Evolutionary conservation across 2,797 vertebrate genomes (phyloP), one percentile per base, ranked within the genome.

Genomic region (Ctenopoma kingsleyae): DNA sequence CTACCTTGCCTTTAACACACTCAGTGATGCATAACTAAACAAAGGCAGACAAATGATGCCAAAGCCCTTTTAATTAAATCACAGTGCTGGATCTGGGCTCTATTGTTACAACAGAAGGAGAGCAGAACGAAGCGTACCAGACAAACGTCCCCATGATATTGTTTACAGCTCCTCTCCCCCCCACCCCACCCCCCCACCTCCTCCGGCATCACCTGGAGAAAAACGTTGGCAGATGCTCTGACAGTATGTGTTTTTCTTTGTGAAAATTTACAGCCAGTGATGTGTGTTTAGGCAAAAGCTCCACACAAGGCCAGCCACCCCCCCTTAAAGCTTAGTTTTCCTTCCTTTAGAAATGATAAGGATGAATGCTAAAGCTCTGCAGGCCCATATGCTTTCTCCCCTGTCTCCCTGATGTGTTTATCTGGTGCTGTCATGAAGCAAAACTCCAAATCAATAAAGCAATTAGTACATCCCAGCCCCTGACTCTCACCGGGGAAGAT

Each of bases 381-480:
- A 46, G 81, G 74, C 53, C 75, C 69, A 63, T 73, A 54, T 76
- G 69, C 84, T 80, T 74, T 81, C 75, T 72, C 66, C 70, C 50
- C 51, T 17, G 40, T 84, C 86, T 80, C 76, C 64, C 79, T 88
- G 88, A 92, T 91, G 84, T 90, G 81, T 94, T 92, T 93, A 93
- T 93, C 90, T 89, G 88, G 58, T 53, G 71, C 57, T 81, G 80
- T 84, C 67, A 44, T 62, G 51, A 63, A 76, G 77, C 74, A 90
- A 89, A 93, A 85, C 80, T 89, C 74, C 60, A 81, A 87, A 92
- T 93, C 91, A 91, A 92, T 93, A 92, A 91, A 87, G 89, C 92
- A 93, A 92, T 94, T 94, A 94, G 91, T 83, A 86, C 87, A 88
- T 85, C 81, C 79, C 70, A 74, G 80, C 74, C 67, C 72, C 70